Evolutionary conservation across 2,113 vertebrate genomes (phyloP), one percentile per base, ranked within the genome.

Genomic region (Thamnaconus septentrionalis): DNA sequence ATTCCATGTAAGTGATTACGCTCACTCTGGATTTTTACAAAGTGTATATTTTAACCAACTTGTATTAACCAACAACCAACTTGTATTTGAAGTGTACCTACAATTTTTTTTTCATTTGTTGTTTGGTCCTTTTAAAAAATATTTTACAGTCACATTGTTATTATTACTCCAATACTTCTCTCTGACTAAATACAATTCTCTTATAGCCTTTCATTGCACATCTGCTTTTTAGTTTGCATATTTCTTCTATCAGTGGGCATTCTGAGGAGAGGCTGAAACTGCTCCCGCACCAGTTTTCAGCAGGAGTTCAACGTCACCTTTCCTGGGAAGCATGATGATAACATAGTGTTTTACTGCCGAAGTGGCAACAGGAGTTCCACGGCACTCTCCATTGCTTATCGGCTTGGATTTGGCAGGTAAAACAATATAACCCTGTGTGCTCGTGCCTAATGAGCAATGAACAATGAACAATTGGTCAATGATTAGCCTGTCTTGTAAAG

Each of bases 301-400:
- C 72, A 74, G 69, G 72, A 46, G 6, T 93, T 89, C 75, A 58
- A 78, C 0, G 86, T 89, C 0, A 81, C 80, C 54, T 82, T 90
- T 59, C 93, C 92, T 0, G 61, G 5, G 53, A 87, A 81, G 73
- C 72, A 88, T 0, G 92, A 91, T 0, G 50, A 86, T 69, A 87
- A 93, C 58, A 84, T 94, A 0, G 72, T 93, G 64, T 92, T 95
- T 76, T 88, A 93, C 45, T 94, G 94, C 77, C 90, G 69, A 55
- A 81, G 73, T 18, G 93, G 93, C n/a, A 80, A 11, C 10, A 84
- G 92, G 56, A 92, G 92, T 18, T 9, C 52, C 31, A 78, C 48
- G 50, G 94, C 93, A 1, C 81, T 91, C 31, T 81, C 75, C 10
- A 85, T 90, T 0, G 91, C 92, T 53, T 59, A 6, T 8, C 52